phyloP scores from a whole-genome alignment of 1,140 invertebrate species.

The Agrilus planipennis region DNA sequence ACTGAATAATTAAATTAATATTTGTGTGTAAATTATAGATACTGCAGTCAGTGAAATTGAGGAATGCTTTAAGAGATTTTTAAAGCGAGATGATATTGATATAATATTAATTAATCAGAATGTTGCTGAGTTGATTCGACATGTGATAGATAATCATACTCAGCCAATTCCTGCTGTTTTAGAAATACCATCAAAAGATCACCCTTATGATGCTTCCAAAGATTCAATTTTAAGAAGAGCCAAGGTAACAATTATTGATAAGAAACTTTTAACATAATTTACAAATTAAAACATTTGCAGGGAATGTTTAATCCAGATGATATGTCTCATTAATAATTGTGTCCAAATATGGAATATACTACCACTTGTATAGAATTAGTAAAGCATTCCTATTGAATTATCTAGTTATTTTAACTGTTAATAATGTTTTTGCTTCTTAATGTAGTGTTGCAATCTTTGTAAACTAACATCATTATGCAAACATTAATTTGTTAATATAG shows the following conservation, averaged over 20 bases:
- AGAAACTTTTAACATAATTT: conserved; percentile 8
- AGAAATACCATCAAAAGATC: conserved; percentile 99
- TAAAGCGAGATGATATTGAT: conserved; percentile 94
- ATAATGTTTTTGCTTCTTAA: no score
- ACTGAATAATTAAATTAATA: background rate
- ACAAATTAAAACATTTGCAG: conserved; percentile 42
- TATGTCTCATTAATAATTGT: conserved; percentile 7
- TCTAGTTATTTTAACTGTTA: no score
- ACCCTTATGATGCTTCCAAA: conserved; percentile 97
- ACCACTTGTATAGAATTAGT: no score
- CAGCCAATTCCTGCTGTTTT: conserved; percentile 90
- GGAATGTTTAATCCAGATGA: conserved; percentile 82
- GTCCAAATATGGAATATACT: no score
- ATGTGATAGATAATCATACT: conserved; percentile 89
- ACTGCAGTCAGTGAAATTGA: conserved; percentile 94
- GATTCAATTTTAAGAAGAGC: conserved; percentile 93
- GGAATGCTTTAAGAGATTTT: conserved; percentile 90
- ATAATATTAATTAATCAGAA: conserved; percentile 99
- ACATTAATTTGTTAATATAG: no score
- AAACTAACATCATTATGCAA: no score
- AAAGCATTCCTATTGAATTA: no score
- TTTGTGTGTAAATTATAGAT: conserved; percentile 44
- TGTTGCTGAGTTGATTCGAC: conserved; percentile 94
- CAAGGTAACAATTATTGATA: conserved; percentile 47
- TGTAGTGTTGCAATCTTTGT: no score